Percentiles rank a stretch among this genome's conserved stretches.
Conservation (phyloP, 2,797 vertebrate species). For the Orientallactaga sibirica region DNA sequence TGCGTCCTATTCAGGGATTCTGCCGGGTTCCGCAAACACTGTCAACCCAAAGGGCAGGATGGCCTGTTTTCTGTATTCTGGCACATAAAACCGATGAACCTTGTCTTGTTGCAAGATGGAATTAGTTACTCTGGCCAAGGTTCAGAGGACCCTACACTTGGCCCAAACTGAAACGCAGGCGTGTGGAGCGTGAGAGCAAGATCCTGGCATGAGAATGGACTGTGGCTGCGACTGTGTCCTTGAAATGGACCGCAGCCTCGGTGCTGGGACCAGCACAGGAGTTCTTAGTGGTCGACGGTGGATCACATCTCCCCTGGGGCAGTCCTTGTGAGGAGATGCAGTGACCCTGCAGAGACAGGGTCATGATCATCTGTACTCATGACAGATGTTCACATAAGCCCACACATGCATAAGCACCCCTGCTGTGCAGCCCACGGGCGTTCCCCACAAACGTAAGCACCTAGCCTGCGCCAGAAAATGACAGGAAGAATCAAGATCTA, state of each 20-base stretch:
- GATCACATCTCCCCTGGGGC: neutral
- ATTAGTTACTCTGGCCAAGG: too few species aligned
- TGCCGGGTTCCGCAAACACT: too few species aligned
- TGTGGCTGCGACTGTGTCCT: neutral
- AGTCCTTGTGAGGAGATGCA: neutral
- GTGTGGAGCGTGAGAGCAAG: neutral
- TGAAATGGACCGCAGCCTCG: neutral
- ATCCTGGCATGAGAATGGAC: neutral
- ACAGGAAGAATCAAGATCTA: neutral
- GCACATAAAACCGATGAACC: neutral
- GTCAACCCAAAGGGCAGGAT: too few species aligned
- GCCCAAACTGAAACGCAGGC: neutral
- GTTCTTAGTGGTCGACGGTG: neutral
- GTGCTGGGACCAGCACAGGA: neutral
- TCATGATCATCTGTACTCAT: neutral
- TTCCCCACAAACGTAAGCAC: neutral
- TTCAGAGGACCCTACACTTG: too few species aligned
- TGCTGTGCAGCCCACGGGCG: too few species aligned
- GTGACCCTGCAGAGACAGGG: neutral
- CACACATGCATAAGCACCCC: too few species aligned
- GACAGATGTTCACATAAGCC: neutral
- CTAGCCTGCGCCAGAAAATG: neutral
- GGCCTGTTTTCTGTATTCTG: too few species aligned
- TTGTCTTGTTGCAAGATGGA: neutral
- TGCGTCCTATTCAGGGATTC: too few species aligned